Evolutionary conservation across 1,140 invertebrate genomes (phyloP).

Genomic region (Amphibalanus amphitrite): DNA sequence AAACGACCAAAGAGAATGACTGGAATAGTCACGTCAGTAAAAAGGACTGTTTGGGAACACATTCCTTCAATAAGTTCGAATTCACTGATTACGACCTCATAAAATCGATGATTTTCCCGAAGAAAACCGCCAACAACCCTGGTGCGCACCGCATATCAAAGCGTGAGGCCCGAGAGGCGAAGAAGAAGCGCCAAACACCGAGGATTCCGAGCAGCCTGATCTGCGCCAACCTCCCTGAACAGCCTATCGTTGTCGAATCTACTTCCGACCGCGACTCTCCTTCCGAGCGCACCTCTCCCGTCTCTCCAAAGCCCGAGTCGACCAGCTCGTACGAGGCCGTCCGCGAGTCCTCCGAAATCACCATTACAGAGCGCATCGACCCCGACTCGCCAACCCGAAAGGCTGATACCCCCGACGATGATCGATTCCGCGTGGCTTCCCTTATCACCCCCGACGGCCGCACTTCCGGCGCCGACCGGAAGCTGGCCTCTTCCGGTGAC

Average conservation of each 20-base stretch:
- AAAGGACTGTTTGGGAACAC: neutral
- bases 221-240: neutral
- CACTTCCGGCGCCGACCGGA: neutral
- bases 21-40: neutral
- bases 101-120: no score
- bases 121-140: no score
- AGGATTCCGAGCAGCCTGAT: neutral
- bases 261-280: neutral
- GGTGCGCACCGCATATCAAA: no score
- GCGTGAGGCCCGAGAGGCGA: neutral
- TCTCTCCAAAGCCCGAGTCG: no score
- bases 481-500: neutral
- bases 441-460: neutral
- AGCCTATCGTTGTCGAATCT: no score
- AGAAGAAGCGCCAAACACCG: neutral
- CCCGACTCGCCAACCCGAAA: neutral
- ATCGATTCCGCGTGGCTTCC: neutral
- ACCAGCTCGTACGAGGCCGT: neutral
- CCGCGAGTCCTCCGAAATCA: neutral
- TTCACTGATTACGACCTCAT: no score
- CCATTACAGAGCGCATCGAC: neutral
- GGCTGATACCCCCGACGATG: neutral
- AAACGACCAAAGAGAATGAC: neutral
- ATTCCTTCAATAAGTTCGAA: neutral
- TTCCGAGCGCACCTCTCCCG: neutral